Percentiles rank a stretch among this genome's conserved stretches.
These are phyloP conservation scores for Procambarus virginalis DNA, from an alignment of 1,140 invertebrate genomes.

Conservation along the genomic window DNA sequence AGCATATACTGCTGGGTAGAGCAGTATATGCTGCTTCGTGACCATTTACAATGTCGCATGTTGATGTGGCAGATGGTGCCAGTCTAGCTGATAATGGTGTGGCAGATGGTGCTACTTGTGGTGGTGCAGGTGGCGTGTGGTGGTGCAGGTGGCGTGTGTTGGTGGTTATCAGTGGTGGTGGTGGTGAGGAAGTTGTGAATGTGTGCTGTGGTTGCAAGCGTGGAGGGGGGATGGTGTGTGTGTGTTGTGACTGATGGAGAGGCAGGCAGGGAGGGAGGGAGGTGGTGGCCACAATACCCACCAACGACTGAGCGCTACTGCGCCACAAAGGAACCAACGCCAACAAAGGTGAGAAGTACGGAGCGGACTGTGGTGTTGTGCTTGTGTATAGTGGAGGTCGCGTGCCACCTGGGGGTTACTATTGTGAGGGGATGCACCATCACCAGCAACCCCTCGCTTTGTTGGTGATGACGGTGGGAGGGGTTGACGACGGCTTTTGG, in stretches of 20 bases:
- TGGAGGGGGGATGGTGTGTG: not conserved
- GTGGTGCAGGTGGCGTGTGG: too few relatives aligned
- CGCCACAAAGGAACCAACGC: not conserved
- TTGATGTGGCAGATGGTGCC: not conserved
- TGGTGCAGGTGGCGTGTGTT: too few relatives aligned
- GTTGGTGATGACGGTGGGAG: not conserved
- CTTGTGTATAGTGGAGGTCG: not conserved
- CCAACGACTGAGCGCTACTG: not conserved
- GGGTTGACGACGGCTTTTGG: not conserved
- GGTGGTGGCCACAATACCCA: not conserved
- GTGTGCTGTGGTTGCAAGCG: not conserved
- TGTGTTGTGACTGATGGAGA: not conserved
- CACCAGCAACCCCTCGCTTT: not conserved
- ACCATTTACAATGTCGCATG: too few relatives aligned
- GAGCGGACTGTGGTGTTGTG: not conserved
- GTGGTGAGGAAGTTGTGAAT: too few relatives aligned
- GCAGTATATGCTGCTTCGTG: too few relatives aligned
- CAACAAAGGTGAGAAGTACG: conserved; percentile 4
- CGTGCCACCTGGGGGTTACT: conserved; percentile 1
- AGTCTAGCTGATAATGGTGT: not conserved
- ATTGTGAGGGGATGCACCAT: conserved; percentile 1
- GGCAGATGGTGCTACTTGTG: not conserved
- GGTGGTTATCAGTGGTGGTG: not conserved
- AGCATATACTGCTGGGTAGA: too few relatives aligned
- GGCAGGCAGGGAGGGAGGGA: not conserved